Evolutionary conservation across 2,113 vertebrate species (phyloP).

Genomic region (Ia io): DNA sequence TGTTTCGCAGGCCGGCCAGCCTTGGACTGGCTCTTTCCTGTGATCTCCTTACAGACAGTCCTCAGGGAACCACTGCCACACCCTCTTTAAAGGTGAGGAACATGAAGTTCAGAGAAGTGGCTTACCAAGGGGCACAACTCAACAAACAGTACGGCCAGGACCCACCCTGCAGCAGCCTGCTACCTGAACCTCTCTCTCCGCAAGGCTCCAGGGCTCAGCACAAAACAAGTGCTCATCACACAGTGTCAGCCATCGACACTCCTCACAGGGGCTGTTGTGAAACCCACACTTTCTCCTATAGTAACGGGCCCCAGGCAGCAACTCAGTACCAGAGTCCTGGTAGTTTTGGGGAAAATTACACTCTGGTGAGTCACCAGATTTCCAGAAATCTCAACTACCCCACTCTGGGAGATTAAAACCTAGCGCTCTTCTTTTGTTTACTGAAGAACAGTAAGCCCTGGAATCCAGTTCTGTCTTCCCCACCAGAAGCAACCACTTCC

Average conservation of each 20-base stretch:
- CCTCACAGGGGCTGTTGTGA: not conserved
- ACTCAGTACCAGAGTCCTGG: not conserved
- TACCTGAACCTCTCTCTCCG: not conserved
- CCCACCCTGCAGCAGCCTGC: not conserved
- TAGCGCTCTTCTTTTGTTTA: slow-evolving; percentile 15
- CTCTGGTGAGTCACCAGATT: not conserved
- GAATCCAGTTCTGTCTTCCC: not conserved
- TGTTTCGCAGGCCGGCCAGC: not conserved
- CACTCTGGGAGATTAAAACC: not conserved
- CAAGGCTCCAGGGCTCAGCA: not conserved
- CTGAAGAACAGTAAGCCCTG: not conserved
- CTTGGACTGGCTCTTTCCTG: not conserved
- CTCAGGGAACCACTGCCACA: not conserved
- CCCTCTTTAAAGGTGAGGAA: not conserved
- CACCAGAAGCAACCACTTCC: no score
- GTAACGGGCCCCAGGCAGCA: not conserved
- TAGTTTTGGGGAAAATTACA: not conserved
- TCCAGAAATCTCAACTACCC: not conserved
- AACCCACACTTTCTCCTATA: not conserved
- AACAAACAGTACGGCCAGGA: not conserved
- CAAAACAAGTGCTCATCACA: not conserved
- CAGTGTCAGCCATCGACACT: not conserved
- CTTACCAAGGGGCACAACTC: not conserved
- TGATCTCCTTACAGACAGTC: not conserved
- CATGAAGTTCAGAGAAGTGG: not conserved